phyloP scores from a whole-genome alignment of 2,797 vertebrate species.

The Tamandua tetradactyla region DNA sequence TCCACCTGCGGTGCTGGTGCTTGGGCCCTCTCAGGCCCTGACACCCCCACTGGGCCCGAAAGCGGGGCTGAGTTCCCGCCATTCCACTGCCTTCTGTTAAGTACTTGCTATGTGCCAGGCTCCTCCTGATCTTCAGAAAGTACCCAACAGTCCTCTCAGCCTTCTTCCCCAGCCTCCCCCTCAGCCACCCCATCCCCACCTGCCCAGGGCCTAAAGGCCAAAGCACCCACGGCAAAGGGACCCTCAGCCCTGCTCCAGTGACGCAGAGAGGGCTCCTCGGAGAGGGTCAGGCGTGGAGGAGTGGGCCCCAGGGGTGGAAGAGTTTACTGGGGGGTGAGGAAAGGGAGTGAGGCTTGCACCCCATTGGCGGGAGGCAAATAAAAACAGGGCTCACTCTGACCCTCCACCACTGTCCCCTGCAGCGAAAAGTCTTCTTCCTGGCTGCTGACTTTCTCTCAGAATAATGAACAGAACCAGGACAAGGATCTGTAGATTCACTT shows the following conservation, averaged over 20 bases:
- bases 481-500: background rate
- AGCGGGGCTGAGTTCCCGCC: background rate
- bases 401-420: background rate
- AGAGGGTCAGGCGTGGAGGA: slow-evolving; percentile 13
- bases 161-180: background rate
- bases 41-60: background rate
- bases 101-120: background rate
- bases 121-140: background rate
- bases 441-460: background rate
- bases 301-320: background rate
- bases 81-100: background rate
- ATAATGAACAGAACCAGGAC: background rate
- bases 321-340: background rate
- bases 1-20: background rate
- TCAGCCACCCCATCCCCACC: no score
- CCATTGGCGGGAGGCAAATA: background rate
- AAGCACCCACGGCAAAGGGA: background rate
- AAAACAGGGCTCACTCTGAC: background rate
- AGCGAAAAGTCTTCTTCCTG: fast-evolving
- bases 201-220: background rate
- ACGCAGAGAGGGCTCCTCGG: slow-evolving; percentile 46
- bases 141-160: background rate
- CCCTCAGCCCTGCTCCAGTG: slow-evolving; percentile 54
- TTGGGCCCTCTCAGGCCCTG: background rate
- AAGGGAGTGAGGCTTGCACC: background rate